These are phyloP conservation scores for Microcebus tavaratra DNA, from an alignment of 2,113 vertebrate species.

Conservation along the genomic window DNA sequence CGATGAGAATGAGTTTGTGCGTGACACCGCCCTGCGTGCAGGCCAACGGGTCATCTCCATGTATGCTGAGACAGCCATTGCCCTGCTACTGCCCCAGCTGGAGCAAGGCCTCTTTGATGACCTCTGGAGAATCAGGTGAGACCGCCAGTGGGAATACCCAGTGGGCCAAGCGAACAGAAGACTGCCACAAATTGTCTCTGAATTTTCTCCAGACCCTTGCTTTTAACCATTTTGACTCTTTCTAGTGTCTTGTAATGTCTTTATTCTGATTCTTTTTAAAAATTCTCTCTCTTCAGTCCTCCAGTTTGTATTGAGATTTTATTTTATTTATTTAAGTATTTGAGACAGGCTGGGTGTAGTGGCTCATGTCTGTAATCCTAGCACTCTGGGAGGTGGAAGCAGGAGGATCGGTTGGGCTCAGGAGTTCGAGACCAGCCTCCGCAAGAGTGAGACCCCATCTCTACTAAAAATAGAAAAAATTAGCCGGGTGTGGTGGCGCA, in stretches of 20 bases:
- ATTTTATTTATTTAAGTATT: no score
- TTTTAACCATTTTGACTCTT: neutral
- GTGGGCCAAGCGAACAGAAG: neutral
- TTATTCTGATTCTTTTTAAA: neutral
- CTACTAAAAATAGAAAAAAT: no score
- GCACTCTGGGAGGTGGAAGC: no score
- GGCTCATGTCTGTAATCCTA: no score
- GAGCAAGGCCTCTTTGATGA: conserved; percentile 98
- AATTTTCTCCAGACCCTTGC: neutral
- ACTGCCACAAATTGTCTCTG: neutral
- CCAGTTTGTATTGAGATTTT: neutral
- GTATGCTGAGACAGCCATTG: conserved; percentile 97
- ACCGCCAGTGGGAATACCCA: neutral
- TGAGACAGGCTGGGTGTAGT: no score
- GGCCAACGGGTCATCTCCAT: conserved; percentile 97
- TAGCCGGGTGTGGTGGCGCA: no score
- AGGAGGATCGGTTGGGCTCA: no score
- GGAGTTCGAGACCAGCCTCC: no score
- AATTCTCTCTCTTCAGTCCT: neutral
- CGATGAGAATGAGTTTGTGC: conserved; percentile 98
- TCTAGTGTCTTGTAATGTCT: neutral
- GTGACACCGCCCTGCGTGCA: conserved; percentile 95
- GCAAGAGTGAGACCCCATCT: no score
- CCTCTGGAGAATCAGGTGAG: conserved; percentile 97
- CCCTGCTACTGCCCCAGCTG: conserved; percentile 95